Evolutionary conservation across 2,113 vertebrate genomes (phyloP).

Genomic region (Anhinga rufa): DNA sequence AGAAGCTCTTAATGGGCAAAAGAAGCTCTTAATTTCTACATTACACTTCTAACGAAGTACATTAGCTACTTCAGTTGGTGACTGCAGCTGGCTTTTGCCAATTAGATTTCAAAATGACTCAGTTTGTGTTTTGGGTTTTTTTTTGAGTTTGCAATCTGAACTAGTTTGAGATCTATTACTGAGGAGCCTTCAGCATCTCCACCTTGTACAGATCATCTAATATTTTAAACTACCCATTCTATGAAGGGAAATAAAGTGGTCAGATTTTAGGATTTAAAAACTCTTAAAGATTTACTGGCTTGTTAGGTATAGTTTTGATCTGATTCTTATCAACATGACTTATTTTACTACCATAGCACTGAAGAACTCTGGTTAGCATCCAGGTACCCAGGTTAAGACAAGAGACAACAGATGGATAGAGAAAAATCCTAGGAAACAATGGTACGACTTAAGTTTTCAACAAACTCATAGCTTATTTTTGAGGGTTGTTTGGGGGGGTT

Average conservation of each 20-base stretch:
- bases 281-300: background rate
- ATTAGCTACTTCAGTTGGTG: background rate
- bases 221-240: background rate
- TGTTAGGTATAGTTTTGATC: background rate
- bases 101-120: background rate
- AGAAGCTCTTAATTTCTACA: background rate
- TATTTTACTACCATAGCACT: background rate
- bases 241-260: background rate
- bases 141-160: background rate
- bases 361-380: background rate
- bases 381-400: background rate
- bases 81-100: background rate
- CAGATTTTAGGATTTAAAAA: background rate
- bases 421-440: background rate
- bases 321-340: background rate
- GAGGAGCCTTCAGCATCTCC: background rate
- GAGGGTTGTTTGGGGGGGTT: background rate
- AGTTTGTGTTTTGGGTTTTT: background rate
- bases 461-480: background rate
- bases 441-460: background rate
- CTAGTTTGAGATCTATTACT: background rate
- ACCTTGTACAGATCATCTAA: background rate
- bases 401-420: background rate
- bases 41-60: background rate
- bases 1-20: background rate